Base-by-base conservation (phyloP, 2,888 invertebrate species). In the Lasioglossum calceatum region DNA sequence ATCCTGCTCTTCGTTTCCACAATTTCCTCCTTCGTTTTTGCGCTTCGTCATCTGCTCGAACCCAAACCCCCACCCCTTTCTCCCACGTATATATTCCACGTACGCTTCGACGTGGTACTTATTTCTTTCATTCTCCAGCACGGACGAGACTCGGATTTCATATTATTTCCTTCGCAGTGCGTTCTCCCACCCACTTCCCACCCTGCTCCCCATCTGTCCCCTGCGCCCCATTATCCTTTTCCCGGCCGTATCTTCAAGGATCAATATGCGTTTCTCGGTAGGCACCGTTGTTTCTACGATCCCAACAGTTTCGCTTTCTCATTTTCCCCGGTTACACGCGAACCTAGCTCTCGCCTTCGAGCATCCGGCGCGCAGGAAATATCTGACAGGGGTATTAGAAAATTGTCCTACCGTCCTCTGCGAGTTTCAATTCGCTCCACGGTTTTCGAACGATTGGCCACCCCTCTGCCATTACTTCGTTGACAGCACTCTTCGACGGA, bases 1-100 rank as follows among this genome's bases (percentile, higher is more conserved):
- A 67, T 71, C 58, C 61, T 4, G 5, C 54, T 64, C 71, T 39
- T 70, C 79, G 67, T 76, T 76, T 58, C 75, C 44, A 58, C 67
- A 82, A 84, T 84, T 81, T 72, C 44, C 76, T 67, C 71, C 67
- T 23, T 58, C 67, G 73, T 71, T 83, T 83, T 76, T 72, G 79
- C 78, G 71, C 75, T 19, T 64, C 79, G 85, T 72, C 85, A 72
- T 83, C 84, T 50, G 77, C 47, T 50, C 8, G 32, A 14, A 0
- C 3, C n/a, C 8, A 1, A 0, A 1, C 23, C 3, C 5, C 64
- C 2, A 3, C 36, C 36, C 36, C 36, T 36, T 4, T 4, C 36
- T 16, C 64, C 19, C 1, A 4, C 10, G 7, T 42, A n/a, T 0
- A 12, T 64, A 42, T 42, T 14, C n/a, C 42, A 1, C 14, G 39